Evolutionary conservation across 2,888 invertebrate genomes (phyloP), one percentile per base, ranked within the genome.

Genomic region (Drosophila koepferae): DNA sequence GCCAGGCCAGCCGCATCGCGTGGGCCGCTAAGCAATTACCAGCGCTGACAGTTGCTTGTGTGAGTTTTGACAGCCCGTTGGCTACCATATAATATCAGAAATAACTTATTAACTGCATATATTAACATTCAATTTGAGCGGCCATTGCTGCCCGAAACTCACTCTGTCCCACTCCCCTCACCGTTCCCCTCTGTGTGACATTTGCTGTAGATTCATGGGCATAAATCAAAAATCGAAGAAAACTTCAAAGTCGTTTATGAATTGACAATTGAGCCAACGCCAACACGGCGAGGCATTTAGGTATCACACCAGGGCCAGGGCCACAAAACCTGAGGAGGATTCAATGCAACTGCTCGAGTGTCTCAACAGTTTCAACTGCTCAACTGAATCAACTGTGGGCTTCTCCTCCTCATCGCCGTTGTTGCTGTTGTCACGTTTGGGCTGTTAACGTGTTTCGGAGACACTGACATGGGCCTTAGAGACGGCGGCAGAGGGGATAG

Each of bases 61-160:
- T 91, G 90, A 90, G 90, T 90, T 90, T 91, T 91, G 90, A 90
- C 90, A 90, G 90, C 91, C 79, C 80, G 88, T 88, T 91, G 90
- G 90, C 90, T 90, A 91, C 91, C 91, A 91, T 83, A 89, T 81
- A 89, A 90, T 85, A 86, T 88, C 89, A 82, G 77, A 84, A 83
- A 90, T 81, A 86, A 86, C 90, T 89, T 91, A 91, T 90, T 91
- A 90, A 89, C 87, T 86, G 91, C 86, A 87, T 91, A 91, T 80
- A 91, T 91, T 91, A 91, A 90, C 86, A 90, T 91, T 91, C 90
- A 85, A 91, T 91, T 91, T 90, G 89, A 86, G 79, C 86, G 77
- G 90, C 88, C 89, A 88, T 83, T 84, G 77, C 76, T 89, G 83
- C 62, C 63, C 12, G 40, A 31, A 46, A n/a, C 48, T 40, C 46